Conservation (phyloP, 30 jellyfish, hydroid and myxozoan genomes). For the Aurelia sp. region DNA sequence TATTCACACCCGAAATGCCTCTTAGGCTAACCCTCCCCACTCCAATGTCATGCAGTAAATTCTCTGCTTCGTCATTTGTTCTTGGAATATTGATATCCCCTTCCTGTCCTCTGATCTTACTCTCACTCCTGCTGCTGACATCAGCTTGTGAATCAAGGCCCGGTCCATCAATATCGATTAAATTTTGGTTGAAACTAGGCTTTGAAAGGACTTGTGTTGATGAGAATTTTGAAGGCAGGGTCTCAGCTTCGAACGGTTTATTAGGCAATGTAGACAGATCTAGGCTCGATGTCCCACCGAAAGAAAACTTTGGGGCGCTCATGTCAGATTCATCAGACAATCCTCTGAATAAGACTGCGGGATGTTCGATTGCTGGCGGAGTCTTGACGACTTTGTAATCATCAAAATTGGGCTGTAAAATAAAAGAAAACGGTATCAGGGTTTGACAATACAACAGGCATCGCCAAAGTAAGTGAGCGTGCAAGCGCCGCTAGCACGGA, state of each 20-base stretch:
- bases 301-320: background rate
- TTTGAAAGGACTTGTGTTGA: too few relatives aligned
- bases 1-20: slow-evolving; percentile 65
- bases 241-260: too few relatives aligned
- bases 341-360: slow-evolving; percentile 17
- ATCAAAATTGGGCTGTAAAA: slow-evolving; percentile 55
- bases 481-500: too few relatives aligned
- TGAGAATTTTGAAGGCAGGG: too few relatives aligned
- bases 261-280: too few relatives aligned
- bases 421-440: background rate
- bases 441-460: too few relatives aligned
- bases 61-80: slow-evolving; percentile 56
- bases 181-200: too few relatives aligned
- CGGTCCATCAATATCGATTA: background rate
- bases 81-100: slow-evolving; percentile 28
- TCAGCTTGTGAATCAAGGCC: background rate
- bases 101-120: slow-evolving; percentile 15
- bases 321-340: slow-evolving; percentile 12
- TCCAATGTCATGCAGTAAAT: slow-evolving; percentile 53
- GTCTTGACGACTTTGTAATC: slow-evolving; percentile 57
- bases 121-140: background rate
- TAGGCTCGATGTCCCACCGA: background rate
- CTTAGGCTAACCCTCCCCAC: slow-evolving; percentile 61
- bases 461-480: too few relatives aligned
- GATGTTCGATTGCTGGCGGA: slow-evolving; percentile 58